Evolutionary conservation across 2,113 vertebrate species (phyloP).

Genomic region (Octodon degus): DNA sequence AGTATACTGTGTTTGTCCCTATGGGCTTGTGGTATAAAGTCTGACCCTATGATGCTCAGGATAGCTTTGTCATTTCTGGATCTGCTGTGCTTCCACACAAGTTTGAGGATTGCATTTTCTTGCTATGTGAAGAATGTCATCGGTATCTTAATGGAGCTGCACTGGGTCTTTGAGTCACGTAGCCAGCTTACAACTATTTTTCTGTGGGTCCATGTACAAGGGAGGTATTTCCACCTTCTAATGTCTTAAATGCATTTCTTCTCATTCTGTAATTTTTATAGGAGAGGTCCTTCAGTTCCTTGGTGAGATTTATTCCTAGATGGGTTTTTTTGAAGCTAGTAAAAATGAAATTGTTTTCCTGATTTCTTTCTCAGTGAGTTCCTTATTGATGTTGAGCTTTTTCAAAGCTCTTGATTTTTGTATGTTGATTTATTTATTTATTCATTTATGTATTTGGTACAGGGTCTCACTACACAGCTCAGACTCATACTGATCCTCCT

Average conservation of each 20-base stretch:
- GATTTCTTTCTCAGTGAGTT: not conserved
- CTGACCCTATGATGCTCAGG: not conserved
- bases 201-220: not conserved
- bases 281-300: not conserved
- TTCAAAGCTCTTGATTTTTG: not conserved
- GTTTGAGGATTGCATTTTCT: not conserved
- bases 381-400: not conserved
- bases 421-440: not conserved
- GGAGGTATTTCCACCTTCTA: not conserved
- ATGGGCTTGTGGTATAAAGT: not conserved
- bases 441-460: too few relatives aligned
- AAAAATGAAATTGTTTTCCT: not conserved
- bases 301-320: not conserved
- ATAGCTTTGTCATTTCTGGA: not conserved
- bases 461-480: too few relatives aligned
- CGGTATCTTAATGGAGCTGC: not conserved
- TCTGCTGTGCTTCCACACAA: not conserved
- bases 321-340: not conserved
- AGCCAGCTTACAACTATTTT: not conserved
- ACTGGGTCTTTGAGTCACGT: not conserved
- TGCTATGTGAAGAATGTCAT: not conserved
- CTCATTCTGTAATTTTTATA: not conserved
- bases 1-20: not conserved
- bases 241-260: not conserved
- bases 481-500: too few relatives aligned